phyloP scores from a whole-genome alignment of 2,888 invertebrate species.

The Allacma fusca region DNA sequence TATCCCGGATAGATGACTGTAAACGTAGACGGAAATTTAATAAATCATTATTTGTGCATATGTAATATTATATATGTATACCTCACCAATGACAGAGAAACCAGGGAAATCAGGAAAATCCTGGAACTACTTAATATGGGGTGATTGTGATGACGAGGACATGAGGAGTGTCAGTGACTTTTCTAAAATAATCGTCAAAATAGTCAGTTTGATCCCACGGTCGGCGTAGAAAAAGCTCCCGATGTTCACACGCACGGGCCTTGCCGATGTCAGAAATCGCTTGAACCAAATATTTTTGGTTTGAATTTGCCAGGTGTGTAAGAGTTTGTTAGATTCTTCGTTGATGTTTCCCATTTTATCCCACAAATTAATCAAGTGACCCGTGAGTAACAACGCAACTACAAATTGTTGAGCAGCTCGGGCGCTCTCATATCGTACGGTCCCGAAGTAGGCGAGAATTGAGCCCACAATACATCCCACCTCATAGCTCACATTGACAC shows the following conservation, averaged over 20 bases:
- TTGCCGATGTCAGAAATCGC: background rate
- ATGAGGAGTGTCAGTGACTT: background rate
- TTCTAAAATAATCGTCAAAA: background rate
- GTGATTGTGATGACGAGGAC: too few species aligned
- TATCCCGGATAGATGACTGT: too few species aligned
- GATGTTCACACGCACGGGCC: background rate
- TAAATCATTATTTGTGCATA: too few species aligned
- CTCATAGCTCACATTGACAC: background rate
- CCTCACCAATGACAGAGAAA: too few species aligned
- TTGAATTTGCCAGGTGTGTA: background rate
- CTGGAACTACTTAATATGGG: too few species aligned
- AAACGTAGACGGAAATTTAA: too few species aligned
- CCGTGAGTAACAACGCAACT: background rate
- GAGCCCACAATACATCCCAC: background rate
- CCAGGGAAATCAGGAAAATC: too few species aligned
- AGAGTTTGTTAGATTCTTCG: background rate
- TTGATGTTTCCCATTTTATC: conserved; percentile 9
- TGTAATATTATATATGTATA: too few species aligned
- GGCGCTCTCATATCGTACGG: background rate
- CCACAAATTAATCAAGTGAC: background rate
- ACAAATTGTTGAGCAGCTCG: background rate
- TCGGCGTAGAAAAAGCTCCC: conserved; percentile 16
- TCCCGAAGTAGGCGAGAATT: conserved; percentile 1
- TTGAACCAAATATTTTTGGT: background rate
- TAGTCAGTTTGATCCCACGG: conserved; percentile 12